A percentile compares a stretch with the other conserved stretches of the same genome.
Evolutionary conservation across 2,797 vertebrate genomes (phyloP).

Genomic region (Rhinogobio ventralis): DNA sequence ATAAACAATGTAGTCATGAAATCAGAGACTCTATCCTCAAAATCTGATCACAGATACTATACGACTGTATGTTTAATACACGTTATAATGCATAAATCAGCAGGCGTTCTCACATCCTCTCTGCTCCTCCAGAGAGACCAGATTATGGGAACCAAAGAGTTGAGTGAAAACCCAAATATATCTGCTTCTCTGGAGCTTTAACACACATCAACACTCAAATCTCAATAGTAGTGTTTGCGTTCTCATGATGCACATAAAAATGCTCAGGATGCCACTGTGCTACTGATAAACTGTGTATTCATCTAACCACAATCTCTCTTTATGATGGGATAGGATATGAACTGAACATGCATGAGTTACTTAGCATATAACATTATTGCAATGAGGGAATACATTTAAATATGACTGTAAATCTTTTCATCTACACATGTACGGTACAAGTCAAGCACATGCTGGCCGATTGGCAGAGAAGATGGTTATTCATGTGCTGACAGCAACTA

Average conservation of each 20-base stretch:
- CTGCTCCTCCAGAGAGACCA: slow-evolving; percentile 7
- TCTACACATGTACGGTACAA: neutral
- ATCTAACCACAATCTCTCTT: neutral
- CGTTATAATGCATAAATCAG: neutral
- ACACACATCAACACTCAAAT: neutral
- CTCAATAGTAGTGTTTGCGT: neutral
- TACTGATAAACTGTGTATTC: neutral
- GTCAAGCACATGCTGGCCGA: neutral
- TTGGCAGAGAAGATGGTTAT: neutral
- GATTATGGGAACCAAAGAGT: neutral
- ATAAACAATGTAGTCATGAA: neutral
- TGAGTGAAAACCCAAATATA: neutral
- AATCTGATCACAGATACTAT: neutral
- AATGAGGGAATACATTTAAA: neutral
- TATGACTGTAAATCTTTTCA: neutral
- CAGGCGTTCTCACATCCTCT: neutral
- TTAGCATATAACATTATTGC: neutral
- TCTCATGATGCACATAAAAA: neutral
- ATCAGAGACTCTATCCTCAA: neutral
- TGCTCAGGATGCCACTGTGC: neutral
- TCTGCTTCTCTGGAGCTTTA: slow-evolving; percentile 11
- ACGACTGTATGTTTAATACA: neutral
- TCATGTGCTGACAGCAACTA: neutral
- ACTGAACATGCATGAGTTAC: neutral
- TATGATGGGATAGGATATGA: neutral